Conservation (phyloP, 2,113 vertebrate species). For the Stercorarius parasiticus region DNA sequence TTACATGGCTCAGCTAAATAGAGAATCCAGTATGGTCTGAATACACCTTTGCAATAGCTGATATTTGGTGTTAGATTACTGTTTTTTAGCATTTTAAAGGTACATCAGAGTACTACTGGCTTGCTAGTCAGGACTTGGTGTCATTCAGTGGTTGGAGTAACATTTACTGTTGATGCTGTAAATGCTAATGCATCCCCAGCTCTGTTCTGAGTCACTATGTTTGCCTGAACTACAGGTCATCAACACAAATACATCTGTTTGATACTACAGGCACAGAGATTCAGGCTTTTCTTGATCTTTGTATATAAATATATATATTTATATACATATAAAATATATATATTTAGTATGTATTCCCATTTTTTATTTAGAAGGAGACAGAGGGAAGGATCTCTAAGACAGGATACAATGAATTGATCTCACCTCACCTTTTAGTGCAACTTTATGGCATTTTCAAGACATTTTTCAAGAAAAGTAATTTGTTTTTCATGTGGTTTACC, state of each 20-base stretch:
- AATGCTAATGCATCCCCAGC: background rate
- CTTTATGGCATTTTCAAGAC: background rate
- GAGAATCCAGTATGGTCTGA: background rate
- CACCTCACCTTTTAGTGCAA: background rate
- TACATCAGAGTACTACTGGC: background rate
- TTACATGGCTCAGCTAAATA: background rate
- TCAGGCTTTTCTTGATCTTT: background rate
- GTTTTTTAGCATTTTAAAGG: background rate
- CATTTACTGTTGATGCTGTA: background rate
- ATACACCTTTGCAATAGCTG: background rate
- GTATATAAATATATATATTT: background rate
- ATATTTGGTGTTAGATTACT: background rate
- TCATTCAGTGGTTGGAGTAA: background rate
- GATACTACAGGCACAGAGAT: background rate
- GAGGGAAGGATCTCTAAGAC: background rate
- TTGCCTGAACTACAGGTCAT: background rate
- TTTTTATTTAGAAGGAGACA: background rate
- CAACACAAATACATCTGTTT: background rate
- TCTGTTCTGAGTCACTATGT: background rate
- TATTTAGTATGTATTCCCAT: background rate
- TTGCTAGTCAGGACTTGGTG: background rate
- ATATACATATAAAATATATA: no score
- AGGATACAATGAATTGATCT: background rate
- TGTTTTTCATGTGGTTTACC: background rate
- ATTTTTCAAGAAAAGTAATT: background rate